Base-by-base conservation (phyloP, 2,113 vertebrate genomes). In the Mustela nigripes region DNA sequence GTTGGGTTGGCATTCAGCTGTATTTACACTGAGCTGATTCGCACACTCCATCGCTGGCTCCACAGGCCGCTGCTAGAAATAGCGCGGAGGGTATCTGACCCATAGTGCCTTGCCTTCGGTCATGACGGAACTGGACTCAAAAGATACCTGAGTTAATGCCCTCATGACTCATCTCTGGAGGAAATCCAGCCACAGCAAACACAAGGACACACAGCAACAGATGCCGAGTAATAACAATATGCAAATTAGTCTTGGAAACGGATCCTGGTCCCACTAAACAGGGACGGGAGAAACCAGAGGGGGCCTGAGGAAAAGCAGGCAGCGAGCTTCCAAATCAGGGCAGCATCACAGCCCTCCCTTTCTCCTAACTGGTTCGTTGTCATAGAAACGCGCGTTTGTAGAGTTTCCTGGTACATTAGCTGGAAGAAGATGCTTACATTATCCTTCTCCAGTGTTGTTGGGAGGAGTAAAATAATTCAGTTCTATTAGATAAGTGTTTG, bases 331-430 rank as follows among this genome's bases (percentile, higher is more conserved):
- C 16, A 92, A 94, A 76, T 94, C 84, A 88, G 31, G 45, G 84
- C 83, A 85, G 83, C 96, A 58, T 58, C 71, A 56, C 50, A 93
- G 88, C 15, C 11, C 65, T 97, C 28, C 93, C 92, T 92, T 96
- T 94, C 78, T 96, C 84, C 93, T 92, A 58, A 95, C 94, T 96
- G 93, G 18, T 31, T 60, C 85, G 97, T 98, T 98, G 97, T 96
- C 97, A 98, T 98, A 82, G 98, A 97, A 98, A 98, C 97, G 81
- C 21, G 62, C 24, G 71, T 93, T 91, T 84, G 65, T 89, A 73
- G 96, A 18, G 58, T 83, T 93, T 94, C 76, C 81, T 63, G 96
- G 95, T 92, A 42, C 50, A 91, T 95, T 76, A 92, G 88, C 94
- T 97, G 88, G 88, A 67, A 96, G n/a, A 96, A 53, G 65, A 95